A percentile compares a stretch with the other conserved stretches of the same genome.
phyloP scores from a whole-genome alignment of 2,888 invertebrate species.

The Hyppa rectilinea region DNA sequence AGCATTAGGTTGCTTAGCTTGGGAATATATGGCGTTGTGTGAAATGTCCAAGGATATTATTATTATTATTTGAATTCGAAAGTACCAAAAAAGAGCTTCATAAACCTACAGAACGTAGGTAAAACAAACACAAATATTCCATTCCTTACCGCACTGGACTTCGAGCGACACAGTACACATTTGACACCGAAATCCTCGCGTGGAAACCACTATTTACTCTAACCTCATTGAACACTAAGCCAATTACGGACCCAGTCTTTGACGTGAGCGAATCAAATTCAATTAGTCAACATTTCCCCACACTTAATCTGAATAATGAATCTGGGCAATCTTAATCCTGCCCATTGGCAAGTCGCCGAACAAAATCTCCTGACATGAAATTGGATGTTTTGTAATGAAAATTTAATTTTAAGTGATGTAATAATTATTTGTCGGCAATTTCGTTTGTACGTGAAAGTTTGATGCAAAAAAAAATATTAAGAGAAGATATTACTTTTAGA shows the following conservation, averaged over 20 bases:
- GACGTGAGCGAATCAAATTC: conserved; percentile 74
- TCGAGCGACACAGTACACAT: conserved; percentile 47
- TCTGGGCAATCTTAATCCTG: conserved; percentile 72
- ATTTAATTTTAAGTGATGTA: conserved; percentile 46
- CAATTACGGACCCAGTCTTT: conserved; percentile 70
- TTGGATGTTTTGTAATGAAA: conserved; percentile 52
- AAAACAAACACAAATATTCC: conserved; percentile 1
- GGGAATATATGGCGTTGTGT: too few relatives aligned
- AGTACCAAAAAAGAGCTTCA: not conserved
- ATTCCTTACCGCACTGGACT: conserved; percentile 6
- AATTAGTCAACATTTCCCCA: conserved; percentile 75
- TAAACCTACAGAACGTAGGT: not conserved
- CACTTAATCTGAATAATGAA: conserved; percentile 73
- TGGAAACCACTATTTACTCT: conserved; percentile 62
- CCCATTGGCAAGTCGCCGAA: conserved; percentile 63
- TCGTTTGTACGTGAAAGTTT: not conserved
- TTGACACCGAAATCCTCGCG: conserved; percentile 49
- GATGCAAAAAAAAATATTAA: not conserved
- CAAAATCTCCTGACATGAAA: conserved; percentile 48
- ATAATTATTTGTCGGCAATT: conserved; percentile 11
- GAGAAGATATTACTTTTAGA: not conserved
- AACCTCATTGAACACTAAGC: conserved; percentile 68
- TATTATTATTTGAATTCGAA: too few relatives aligned
- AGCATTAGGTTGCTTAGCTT: too few relatives aligned
- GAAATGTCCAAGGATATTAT: too few relatives aligned